These are phyloP conservation scores for Actinia equina DNA, from an alignment of 64 coral and sea anemone species.

Conservation along the genomic window DNA sequence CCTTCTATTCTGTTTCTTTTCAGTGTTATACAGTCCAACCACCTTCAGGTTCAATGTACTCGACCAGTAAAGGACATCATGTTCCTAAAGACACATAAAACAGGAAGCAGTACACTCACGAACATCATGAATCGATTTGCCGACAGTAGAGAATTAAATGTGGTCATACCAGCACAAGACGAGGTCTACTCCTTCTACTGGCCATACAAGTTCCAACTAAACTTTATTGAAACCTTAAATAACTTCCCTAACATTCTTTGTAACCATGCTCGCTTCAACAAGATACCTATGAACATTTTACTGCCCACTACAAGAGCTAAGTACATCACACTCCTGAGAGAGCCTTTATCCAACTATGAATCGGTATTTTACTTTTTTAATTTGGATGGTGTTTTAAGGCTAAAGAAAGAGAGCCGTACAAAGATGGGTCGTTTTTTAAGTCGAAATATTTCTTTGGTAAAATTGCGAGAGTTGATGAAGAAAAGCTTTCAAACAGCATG, in stretches of 20 bases:
- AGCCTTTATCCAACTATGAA: slow-evolving; percentile 62
- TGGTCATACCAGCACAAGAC: slow-evolving; percentile 21
- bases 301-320: slow-evolving; percentile 40
- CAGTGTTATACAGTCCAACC: background rate
- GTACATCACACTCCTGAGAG: slow-evolving; percentile 71
- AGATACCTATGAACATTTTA: slow-evolving; percentile 46
- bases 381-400: slow-evolving; percentile 1
- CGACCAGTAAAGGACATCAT: slow-evolving; percentile 21
- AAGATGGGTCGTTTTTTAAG: background rate
- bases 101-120: slow-evolving; percentile 53
- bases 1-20: background rate
- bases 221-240: background rate
- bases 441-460: background rate
- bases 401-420: background rate
- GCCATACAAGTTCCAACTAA: slow-evolving; percentile 26
- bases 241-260: slow-evolving; percentile 66
- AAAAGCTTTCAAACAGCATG: too few relatives aligned
- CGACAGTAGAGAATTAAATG: background rate
- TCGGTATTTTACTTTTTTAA: slow-evolving; percentile 70
- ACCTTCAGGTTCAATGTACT: background rate
- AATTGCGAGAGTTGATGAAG: too few relatives aligned
- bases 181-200: background rate
- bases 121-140: slow-evolving; percentile 56
- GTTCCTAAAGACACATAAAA: slow-evolving; percentile 58
- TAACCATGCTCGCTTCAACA: slow-evolving; percentile 74